phyloP scores from a whole-genome alignment of 2,797 vertebrate genomes.

The Saxicola maurus region DNA sequence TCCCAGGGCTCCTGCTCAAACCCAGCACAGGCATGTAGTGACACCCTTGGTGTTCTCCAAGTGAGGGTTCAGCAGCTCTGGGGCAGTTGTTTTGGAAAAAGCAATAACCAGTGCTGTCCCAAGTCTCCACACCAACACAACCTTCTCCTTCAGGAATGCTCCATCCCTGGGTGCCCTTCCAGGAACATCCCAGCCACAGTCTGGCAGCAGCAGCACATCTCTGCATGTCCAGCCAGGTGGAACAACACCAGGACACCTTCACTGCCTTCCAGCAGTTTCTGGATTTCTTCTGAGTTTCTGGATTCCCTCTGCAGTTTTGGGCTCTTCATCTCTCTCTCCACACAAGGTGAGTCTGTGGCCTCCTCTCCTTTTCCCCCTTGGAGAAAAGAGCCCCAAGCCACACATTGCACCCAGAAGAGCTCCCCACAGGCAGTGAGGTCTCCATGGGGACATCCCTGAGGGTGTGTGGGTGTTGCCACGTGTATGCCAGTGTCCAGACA shows the following conservation, averaged over 20 bases:
- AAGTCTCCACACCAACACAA: background rate
- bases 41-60: background rate
- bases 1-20: background rate
- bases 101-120: fast-evolving
- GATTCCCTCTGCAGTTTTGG: background rate
- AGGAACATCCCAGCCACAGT: background rate
- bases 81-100: background rate
- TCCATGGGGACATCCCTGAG: fast-evolving
- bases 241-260: background rate
- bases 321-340: background rate
- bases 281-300: background rate
- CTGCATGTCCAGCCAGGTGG: background rate
- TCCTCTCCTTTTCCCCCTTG: fast-evolving
- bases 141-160: background rate
- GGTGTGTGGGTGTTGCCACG: fast-evolving
- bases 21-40: fast-evolving
- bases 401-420: background rate
- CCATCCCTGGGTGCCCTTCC: background rate
- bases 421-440: background rate
- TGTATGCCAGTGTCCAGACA: background rate
- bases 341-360: background rate
- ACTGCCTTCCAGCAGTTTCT: background rate
- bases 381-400: background rate
- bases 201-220: background rate
- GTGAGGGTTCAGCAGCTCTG: background rate